Conservation (phyloP, 2,797 vertebrate genomes). For the Typhlichthys subterraneus region DNA sequence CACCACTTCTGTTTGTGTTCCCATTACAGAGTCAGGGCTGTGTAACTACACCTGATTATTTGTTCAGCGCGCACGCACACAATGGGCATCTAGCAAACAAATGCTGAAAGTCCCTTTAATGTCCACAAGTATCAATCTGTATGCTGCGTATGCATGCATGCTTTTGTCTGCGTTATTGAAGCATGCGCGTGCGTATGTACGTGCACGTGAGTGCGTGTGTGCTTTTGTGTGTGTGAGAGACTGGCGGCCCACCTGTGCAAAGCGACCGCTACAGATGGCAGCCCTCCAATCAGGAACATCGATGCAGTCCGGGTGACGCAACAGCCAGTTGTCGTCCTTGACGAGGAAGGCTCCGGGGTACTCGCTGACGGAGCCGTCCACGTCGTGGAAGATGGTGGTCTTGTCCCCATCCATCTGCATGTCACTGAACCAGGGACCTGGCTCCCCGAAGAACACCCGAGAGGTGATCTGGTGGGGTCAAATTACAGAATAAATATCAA, state of each 20-base stretch:
- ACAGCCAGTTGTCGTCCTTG: constrained; percentile 95
- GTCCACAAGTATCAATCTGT: too few relatives aligned
- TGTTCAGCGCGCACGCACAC: too few relatives aligned
- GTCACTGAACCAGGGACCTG: constrained; percentile 92
- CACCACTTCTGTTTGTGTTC: too few relatives aligned
- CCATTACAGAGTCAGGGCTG: too few relatives aligned
- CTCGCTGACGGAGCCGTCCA: constrained; percentile 92
- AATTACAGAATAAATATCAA: too few relatives aligned
- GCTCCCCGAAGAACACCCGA: constrained; percentile 95
- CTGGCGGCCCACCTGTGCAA: constrained; percentile 85
- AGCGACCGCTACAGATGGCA: constrained; percentile 91
- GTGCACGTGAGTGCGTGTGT: background rate
- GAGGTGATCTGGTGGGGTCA: constrained; percentile 86
- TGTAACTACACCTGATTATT: too few relatives aligned
- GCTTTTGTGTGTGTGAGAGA: background rate
- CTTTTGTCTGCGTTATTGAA: too few relatives aligned
- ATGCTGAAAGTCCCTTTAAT: too few relatives aligned
- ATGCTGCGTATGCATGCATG: background rate
- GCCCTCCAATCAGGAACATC: constrained; percentile 94
- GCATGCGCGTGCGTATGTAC: background rate
- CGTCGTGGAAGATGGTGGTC: constrained; percentile 92
- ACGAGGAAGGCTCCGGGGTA: constrained; percentile 95
- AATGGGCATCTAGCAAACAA: too few relatives aligned
- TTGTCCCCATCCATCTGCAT: constrained; percentile 97
- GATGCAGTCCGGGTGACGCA: constrained; percentile 93